Evolutionary conservation across 2,113 vertebrate species (phyloP), one percentile per base, ranked within the genome.

Genomic region (Hyperopisus bebe): DNA sequence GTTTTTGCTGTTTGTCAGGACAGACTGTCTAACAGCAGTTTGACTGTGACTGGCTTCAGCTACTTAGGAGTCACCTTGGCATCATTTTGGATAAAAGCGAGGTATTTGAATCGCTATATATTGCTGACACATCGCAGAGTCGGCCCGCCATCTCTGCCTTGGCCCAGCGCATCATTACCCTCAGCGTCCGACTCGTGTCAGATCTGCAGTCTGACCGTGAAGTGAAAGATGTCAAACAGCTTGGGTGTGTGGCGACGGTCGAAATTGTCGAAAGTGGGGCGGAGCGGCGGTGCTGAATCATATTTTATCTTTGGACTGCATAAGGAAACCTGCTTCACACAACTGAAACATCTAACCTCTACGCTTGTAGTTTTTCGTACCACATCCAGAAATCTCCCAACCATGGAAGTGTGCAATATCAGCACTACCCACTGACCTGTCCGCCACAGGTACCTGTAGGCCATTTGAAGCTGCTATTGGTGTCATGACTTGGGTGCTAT

Each of bases 1-100:
- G 93, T 95, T 95, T 94, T 95, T 93, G 94, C 93, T 95, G 93
- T 95, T 94, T 4, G 53, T 24, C 9, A 95, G 96, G 95, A 96
- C 95, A 96, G 96, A 94, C 92, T 44, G 46, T 50, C 6, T 42
- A 83, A 47, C 13, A 42, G 80, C 42, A 96, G 95, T 96, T 96
- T 95, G 96, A 95, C 96, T 96, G 94, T 95, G 94, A 96, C 95
- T 0, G 82, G 35, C 15, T 19, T 80, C 15, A 42, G 15, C 13
- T 17, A 80, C 35, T 42, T 0, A 7, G 74, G 35, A 42, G 15
- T 42, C 35, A n/a, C 94, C 90, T 91, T 88, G 91, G 91, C 89
- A 91, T 92, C 89, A 89, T 87, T 89, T 58, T 55, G 77, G 62
- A 46, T 77, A 74, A 19, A 51, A 87, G 89, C 80, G 85, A 80